A percentile compares a stretch with the other conserved stretches of the same genome.
Evolutionary conservation across 2,797 vertebrate genomes (phyloP).

Genomic region (Hybognathus amarus): DNA sequence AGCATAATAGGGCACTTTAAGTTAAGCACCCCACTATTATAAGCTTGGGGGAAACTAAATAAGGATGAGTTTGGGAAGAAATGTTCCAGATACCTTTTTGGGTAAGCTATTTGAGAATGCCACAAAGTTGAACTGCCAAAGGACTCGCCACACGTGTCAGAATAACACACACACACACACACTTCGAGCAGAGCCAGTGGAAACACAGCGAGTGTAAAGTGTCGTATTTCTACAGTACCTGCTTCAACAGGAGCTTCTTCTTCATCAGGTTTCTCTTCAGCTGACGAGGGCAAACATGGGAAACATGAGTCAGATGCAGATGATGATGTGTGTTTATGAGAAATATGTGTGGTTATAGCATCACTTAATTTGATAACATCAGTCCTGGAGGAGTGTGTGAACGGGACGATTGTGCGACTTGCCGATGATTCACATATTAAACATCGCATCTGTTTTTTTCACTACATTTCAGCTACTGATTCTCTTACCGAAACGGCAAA

Average conservation of each 20-base stretch:
- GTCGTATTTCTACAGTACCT: background rate
- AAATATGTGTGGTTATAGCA: background rate
- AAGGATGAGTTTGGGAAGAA: conserved; percentile 6
- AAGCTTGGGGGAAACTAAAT: background rate
- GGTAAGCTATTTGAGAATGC: background rate
- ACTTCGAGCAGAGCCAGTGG: background rate
- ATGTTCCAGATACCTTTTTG: background rate
- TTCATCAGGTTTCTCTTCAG: background rate
- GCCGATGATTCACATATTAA: background rate
- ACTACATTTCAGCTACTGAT: background rate
- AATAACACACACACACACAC: background rate
- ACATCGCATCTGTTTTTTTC: background rate
- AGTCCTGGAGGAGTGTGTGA: background rate
- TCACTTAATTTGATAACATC: background rate
- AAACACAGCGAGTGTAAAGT: background rate
- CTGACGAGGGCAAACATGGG: background rate
- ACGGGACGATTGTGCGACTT: background rate
- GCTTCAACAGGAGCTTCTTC: background rate
- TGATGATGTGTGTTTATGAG: background rate
- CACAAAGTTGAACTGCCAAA: background rate
- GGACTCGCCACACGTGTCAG: background rate
- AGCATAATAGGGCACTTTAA: background rate
- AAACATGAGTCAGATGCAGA: background rate
- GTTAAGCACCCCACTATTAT: background rate
- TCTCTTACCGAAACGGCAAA: background rate